These are phyloP conservation scores for Tenthredo notha DNA, from an alignment of 2,888 invertebrate genomes.

Conservation along the genomic window DNA sequence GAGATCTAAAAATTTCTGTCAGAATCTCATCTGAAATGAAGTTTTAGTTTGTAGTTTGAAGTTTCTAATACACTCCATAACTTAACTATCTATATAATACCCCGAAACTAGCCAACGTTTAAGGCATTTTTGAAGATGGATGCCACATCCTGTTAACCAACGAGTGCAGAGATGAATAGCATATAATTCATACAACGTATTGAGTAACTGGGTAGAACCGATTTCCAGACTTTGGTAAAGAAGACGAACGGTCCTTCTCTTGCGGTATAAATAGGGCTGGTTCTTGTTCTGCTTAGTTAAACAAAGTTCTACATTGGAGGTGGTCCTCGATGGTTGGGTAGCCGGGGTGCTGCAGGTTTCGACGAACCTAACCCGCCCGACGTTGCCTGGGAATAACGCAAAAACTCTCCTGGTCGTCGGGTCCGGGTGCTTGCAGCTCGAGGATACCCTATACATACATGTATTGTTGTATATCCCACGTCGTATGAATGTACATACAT, in stretches of 20 bases:
- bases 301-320: constrained; percentile 72
- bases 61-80: not conserved
- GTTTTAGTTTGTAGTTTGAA: not conserved
- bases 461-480: not conserved
- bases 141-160: not conserved
- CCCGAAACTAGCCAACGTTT: not conserved
- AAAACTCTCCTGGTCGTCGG: constrained; percentile 47
- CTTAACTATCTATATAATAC: not conserved
- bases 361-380: constrained; percentile 41
- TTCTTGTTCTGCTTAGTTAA: constrained; percentile 77
- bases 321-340: constrained; percentile 32
- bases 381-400: constrained; percentile 50
- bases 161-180: not conserved
- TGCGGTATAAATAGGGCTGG: constrained; percentile 76
- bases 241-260: constrained; percentile 29
- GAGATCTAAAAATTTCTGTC: not conserved
- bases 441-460: constrained; percentile 1
- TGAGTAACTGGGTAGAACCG: constrained; percentile 6
- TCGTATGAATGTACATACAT: not conserved
- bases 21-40: not conserved
- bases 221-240: constrained; percentile 35
- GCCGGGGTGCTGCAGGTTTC: constrained; percentile 43
- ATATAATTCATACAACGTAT: not conserved
- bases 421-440: constrained; percentile 39
- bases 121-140: not conserved